Percentiles rank a stretch among this genome's conserved stretches.
Evolutionary conservation across 1,140 invertebrate species (phyloP).

Genomic region (fruit fly (Drosophila melanogaster)): DNA sequence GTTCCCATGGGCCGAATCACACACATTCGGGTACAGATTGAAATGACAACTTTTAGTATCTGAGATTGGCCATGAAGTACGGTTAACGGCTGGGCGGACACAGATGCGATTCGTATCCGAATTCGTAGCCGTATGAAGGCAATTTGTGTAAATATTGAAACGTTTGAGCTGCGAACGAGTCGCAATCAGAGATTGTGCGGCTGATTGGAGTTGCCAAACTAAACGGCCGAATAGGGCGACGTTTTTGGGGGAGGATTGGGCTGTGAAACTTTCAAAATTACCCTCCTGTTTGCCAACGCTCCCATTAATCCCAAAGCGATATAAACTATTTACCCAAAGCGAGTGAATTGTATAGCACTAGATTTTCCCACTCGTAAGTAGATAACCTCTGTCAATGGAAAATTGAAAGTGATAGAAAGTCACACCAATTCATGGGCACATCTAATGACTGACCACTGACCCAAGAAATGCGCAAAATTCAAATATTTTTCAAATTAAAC

Average conservation of each 20-base stretch:
- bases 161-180: slow-evolving; percentile 48
- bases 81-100: slow-evolving; percentile 49
- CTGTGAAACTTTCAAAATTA: slow-evolving; percentile 12
- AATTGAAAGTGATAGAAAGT: slow-evolving; percentile 38
- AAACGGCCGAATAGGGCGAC: slow-evolving; percentile 26
- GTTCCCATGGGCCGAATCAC: slow-evolving; percentile 53
- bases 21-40: slow-evolving; percentile 49
- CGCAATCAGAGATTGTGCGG: slow-evolving; percentile 76
- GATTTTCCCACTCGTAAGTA: slow-evolving; percentile 53
- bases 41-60: slow-evolving; percentile 65
- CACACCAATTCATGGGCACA: slow-evolving; percentile 44
- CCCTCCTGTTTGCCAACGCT: slow-evolving; percentile 33
- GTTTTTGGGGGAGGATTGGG: background rate
- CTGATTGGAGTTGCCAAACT: slow-evolving; percentile 64
- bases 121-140: slow-evolving; percentile 25
- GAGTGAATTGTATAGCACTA: slow-evolving; percentile 30
- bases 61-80: slow-evolving; percentile 63
- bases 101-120: slow-evolving; percentile 39
- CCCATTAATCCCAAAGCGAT: slow-evolving; percentile 24
- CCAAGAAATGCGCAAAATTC: slow-evolving; percentile 82
- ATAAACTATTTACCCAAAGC: slow-evolving; percentile 49
- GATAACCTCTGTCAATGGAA: slow-evolving; percentile 23
- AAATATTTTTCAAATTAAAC: slow-evolving; percentile 82
- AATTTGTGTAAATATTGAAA: slow-evolving; percentile 82
- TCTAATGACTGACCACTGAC: slow-evolving; percentile 63